Conservation (phyloP, 92 coral and sea anemone genomes). For the Palythoa grandiflora region DNA sequence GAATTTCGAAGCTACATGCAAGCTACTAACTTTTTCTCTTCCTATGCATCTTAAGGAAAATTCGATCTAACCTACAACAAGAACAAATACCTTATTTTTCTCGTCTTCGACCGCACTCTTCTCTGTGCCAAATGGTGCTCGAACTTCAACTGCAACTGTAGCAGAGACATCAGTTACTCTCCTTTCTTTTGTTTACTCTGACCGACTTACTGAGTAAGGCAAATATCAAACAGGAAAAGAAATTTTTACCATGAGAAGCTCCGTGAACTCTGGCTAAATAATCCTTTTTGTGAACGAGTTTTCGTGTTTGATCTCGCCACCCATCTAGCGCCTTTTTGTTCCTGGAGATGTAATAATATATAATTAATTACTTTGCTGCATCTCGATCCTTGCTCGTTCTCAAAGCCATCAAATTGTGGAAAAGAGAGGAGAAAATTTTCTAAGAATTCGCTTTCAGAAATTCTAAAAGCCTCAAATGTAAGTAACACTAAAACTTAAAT, state of each 20-base stretch:
- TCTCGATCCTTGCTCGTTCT: too few species aligned
- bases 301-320: conserved; percentile 88
- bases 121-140: conserved; percentile 95
- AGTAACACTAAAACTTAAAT: too few species aligned
- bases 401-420: too few species aligned
- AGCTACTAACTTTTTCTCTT: too few species aligned
- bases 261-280: conserved; percentile 77
- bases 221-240: neutral
- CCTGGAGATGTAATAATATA: conserved; percentile 43
- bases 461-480: too few species aligned
- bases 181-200: neutral
- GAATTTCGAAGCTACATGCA: too few species aligned
- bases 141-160: conserved; percentile 72
- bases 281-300: conserved; percentile 84
- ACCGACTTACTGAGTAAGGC: neutral
- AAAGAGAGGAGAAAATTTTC: too few species aligned
- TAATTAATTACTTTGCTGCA: neutral
- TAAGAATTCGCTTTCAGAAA: too few species aligned
- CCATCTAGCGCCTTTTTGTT: conserved; percentile 88
- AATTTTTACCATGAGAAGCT: conserved; percentile 65
- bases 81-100: conserved; percentile 62
- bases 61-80: too few species aligned
- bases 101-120: conserved; percentile 77
- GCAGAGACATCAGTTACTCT: neutral
- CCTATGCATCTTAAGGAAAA: too few species aligned